Base-by-base conservation (phyloP, 2,113 vertebrate species). In the Arizona elegans region DNA sequence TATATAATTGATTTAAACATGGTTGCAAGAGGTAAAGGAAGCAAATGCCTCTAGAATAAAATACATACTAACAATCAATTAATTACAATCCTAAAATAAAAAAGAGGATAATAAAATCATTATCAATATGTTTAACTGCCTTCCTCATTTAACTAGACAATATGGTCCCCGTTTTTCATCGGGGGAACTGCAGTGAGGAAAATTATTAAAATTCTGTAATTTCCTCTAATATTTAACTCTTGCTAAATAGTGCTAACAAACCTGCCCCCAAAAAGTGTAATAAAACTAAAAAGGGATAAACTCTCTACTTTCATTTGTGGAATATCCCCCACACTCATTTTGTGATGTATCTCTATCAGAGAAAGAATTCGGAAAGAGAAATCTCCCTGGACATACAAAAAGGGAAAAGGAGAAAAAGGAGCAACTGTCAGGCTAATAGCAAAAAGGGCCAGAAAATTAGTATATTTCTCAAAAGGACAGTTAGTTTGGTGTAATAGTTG, bases 41-140 rank as follows among this genome's bases (percentile, higher is more conserved):
- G 95, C 93, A 92, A 43, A 93, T 94, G 47, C 93, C 90, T 75
- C 95, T 95, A 95, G 95, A 96, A 92, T 90, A 94, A 94, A 29
- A 1, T 0, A 1, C 93, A 94, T 90, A 59, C 95, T 75, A 92
- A 95, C 95, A 93, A 87, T 62, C 91, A 95, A 97, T 97, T 96
- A 97, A 96, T 97, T 96, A 97, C 89, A 94, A 38, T 95, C 95
- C 94, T 54, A 94, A 94, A 95, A 91, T 96, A 90, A 87, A 85
- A 95, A 88, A 90, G 54, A 93, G 89, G 94, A 54, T 91, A 96
- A 97, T 96, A 91, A 95, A 95, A 89, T 95, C 95, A 92, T 91
- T 65, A 92, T 96, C 94, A 92, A 55, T 89, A 47, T 65, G 33
- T 90, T 58, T 89, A 33, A 87, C 89, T 47, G 56, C 23, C 52